phyloP scores from a whole-genome alignment of 2,888 invertebrate genomes.

The Cheilosia pagana region DNA sequence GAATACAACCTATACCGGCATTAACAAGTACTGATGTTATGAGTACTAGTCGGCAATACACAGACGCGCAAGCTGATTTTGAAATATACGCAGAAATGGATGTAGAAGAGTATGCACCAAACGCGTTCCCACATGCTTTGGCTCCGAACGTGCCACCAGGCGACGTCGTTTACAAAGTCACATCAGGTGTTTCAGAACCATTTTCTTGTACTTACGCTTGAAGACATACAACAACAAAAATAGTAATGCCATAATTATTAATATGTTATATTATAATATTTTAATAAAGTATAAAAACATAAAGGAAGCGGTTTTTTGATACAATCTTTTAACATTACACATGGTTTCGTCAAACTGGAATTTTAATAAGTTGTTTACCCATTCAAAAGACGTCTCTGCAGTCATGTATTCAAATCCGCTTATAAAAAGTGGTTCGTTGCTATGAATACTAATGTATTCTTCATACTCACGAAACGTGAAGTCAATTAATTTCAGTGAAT shows the following conservation, averaged over 20 bases:
- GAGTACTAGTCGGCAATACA: neutral
- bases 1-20: neutral
- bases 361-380: neutral
- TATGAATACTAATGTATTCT: neutral
- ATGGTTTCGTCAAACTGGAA: constrained; percentile 3
- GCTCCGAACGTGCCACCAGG: neutral
- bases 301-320: no score
- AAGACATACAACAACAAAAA: no score
- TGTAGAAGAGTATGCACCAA: neutral
- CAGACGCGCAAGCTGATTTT: constrained; percentile 4
- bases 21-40: neutral
- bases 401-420: neutral
- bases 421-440: neutral
- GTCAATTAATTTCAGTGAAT: neutral
- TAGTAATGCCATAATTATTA: no score
- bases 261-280: no score
- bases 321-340: no score
- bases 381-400: neutral
- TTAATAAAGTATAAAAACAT: no score
- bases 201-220: no score
- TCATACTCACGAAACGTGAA: neutral
- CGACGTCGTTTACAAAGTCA: no score
- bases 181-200: no score
- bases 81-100: neutral
- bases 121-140: neutral